These are phyloP conservation scores for Ectemnius continuus DNA, from an alignment of 2,888 invertebrate genomes.

Conservation along the genomic window DNA sequence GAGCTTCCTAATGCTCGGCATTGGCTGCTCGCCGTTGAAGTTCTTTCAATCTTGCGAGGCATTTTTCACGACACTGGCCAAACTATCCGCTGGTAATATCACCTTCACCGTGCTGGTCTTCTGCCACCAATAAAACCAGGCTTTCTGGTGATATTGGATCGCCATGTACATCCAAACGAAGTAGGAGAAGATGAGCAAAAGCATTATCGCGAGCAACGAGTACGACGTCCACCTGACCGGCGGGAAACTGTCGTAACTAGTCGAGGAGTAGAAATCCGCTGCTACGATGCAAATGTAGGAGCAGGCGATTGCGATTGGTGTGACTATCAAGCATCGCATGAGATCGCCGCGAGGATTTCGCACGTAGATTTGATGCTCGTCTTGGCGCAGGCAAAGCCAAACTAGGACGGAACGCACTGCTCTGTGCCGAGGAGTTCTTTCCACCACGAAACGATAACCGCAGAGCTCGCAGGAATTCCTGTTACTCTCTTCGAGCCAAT, in stretches of 20 bases:
- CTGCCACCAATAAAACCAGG: conserved; percentile 81
- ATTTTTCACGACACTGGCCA: too few relatives aligned
- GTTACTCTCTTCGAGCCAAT: conserved; percentile 87
- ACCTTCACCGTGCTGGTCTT: conserved; percentile 79
- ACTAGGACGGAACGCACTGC: conserved; percentile 79
- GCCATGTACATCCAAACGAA: conserved; percentile 80
- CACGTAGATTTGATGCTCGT: conserved; percentile 66
- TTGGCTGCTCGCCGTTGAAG: background rate
- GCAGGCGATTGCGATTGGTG: conserved; percentile 80
- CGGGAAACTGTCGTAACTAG: conserved; percentile 77
- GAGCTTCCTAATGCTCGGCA: conserved; percentile 82
- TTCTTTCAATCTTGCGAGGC: conserved; percentile 19
- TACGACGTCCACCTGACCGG: conserved; percentile 79
- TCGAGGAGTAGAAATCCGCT: conserved; percentile 79
- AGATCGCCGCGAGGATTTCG: conserved; percentile 79
- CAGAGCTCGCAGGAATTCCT: conserved; percentile 87
- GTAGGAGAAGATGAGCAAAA: conserved; percentile 79
- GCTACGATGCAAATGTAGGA: conserved; percentile 80
- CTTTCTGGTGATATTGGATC: conserved; percentile 78
- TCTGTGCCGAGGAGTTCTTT: conserved; percentile 82
- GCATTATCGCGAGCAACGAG: conserved; percentile 78
- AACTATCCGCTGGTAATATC: conserved; percentile 63
- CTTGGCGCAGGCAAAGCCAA: conserved; percentile 80
- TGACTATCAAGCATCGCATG: conserved; percentile 80
- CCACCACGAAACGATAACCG: conserved; percentile 83